phyloP scores from a whole-genome alignment of 1,140 invertebrate genomes.

The Apis laboriosa region DNA sequence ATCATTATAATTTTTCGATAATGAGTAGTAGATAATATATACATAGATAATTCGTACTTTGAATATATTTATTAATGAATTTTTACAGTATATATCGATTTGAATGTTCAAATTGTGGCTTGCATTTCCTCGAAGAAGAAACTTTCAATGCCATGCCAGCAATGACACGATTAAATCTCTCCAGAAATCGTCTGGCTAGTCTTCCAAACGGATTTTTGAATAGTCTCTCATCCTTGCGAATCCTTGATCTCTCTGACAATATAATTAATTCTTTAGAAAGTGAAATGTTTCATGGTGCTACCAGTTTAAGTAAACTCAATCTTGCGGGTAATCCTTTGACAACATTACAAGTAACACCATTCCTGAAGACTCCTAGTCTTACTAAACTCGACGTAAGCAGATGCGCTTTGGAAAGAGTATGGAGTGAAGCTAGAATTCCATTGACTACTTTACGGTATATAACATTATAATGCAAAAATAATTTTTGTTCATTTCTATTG shows the following conservation, averaged over 20 bases:
- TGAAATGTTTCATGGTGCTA: constrained; percentile 82
- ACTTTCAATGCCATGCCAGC: constrained; percentile 86
- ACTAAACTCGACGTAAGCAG: constrained; percentile 85
- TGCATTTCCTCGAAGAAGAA: constrained; percentile 83
- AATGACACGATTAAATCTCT: constrained; percentile 83
- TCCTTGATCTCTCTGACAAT: constrained; percentile 87
- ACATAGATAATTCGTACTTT: too few relatives aligned
- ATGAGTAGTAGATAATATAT: not conserved
- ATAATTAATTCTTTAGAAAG: constrained; percentile 82
- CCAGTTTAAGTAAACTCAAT: constrained; percentile 84
- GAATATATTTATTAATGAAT: not conserved
- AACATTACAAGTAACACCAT: constrained; percentile 84
- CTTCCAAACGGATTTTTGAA: constrained; percentile 79
- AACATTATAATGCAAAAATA: not conserved
- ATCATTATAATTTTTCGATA: not conserved
- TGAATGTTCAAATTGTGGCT: constrained; percentile 86
- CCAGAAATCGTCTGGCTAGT: constrained; percentile 80
- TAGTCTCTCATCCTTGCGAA: constrained; percentile 82
- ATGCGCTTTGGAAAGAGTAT: constrained; percentile 84
- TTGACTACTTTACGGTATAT: constrained; percentile 67
- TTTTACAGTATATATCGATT: constrained; percentile 83
- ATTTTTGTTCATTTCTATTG: not conserved
- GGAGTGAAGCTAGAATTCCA: constrained; percentile 81
- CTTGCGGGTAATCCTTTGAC: constrained; percentile 87
- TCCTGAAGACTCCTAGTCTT: constrained; percentile 82